Evolutionary conservation across 2,888 invertebrate species (phyloP).

Genomic region (Tetragnatha montana): DNA sequence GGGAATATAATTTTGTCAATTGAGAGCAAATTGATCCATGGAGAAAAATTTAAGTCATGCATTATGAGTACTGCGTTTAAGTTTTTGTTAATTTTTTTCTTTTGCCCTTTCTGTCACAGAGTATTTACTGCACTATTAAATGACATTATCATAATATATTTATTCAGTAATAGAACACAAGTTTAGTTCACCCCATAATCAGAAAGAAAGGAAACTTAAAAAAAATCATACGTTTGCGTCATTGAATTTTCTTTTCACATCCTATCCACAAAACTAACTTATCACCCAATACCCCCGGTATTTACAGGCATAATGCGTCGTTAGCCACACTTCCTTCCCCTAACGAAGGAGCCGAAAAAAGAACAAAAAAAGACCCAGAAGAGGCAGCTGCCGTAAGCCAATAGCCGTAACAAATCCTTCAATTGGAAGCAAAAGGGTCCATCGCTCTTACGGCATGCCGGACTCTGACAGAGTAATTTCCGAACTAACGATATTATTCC

Average conservation of each 20-base stretch:
- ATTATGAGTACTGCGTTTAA: too few relatives aligned
- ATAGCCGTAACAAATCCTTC: slow-evolving; percentile 65
- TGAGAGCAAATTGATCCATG: too few relatives aligned
- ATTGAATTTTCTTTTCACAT: background rate
- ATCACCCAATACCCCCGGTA: background rate
- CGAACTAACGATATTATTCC: slow-evolving; percentile 67
- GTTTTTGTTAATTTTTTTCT: too few relatives aligned
- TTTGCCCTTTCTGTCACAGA: too few relatives aligned
- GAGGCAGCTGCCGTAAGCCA: slow-evolving; percentile 55
- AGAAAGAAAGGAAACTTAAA: too few relatives aligned
- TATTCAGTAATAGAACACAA: too few relatives aligned
- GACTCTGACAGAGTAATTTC: slow-evolving; percentile 68
- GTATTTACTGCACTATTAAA: too few relatives aligned
- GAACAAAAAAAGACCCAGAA: slow-evolving; percentile 11
- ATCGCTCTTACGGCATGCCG: slow-evolving; percentile 54
- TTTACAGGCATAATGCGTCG: background rate
- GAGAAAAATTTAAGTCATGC: too few relatives aligned
- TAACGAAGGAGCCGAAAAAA: slow-evolving; percentile 3
- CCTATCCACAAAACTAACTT: background rate
- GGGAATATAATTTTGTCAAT: too few relatives aligned
- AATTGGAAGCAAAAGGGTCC: slow-evolving; percentile 50
- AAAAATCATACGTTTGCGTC: too few relatives aligned
- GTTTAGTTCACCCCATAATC: too few relatives aligned
- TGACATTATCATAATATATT: too few relatives aligned
- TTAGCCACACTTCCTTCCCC: background rate